Conservation (phyloP, 2,113 vertebrate species). For the Paracanthobrama guichenoti region DNA sequence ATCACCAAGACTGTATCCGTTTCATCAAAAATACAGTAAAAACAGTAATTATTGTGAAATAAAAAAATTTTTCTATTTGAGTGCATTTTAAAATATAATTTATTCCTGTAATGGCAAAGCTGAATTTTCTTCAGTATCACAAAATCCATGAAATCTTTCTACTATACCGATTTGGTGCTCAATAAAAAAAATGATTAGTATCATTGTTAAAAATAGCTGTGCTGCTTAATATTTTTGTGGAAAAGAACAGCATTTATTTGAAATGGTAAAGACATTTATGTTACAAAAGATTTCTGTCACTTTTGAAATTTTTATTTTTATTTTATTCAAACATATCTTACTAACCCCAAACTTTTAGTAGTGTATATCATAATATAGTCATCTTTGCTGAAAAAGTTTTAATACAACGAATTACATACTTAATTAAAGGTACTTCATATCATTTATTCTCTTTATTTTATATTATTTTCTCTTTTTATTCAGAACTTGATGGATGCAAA, state of each 20-base stretch:
- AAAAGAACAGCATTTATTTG: not conserved
- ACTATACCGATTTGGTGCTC: too few species aligned
- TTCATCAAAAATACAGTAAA: not conserved
- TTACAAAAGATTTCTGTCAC: too few species aligned
- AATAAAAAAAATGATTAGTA: too few species aligned
- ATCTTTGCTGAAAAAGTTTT: not conserved
- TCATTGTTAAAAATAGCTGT: too few species aligned
- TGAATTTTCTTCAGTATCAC: not conserved
- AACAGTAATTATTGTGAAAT: not conserved
- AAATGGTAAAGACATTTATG: too few species aligned
- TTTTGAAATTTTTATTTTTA: too few species aligned
- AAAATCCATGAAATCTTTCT: not conserved
- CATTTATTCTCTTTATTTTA: not conserved
- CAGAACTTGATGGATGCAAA: not conserved
- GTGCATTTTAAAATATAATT: not conserved
- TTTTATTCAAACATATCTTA: not conserved
- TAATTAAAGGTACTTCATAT: not conserved
- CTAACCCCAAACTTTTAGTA: not conserved
- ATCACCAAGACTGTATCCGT: too few species aligned
- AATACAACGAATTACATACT: not conserved
- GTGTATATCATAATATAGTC: not conserved
- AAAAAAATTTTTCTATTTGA: too few species aligned
- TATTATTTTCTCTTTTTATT: not conserved
- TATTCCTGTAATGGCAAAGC: not conserved
- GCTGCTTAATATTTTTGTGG: too few species aligned